These are phyloP conservation scores for Rhadina sibilatrix DNA, from an alignment of 2,113 vertebrate species.

Conservation along the genomic window DNA sequence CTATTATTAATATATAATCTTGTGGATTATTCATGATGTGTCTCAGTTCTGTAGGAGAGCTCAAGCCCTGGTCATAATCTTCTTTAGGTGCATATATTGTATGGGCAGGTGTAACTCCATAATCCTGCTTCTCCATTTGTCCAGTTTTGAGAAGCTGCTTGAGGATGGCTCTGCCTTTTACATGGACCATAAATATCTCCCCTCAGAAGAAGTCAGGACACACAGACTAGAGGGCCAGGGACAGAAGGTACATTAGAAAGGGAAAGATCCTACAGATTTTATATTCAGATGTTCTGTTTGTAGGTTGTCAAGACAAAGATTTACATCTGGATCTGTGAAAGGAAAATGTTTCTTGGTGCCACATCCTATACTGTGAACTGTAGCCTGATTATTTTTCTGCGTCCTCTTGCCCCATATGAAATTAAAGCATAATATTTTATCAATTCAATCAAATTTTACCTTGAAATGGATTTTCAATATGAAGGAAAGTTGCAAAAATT, in stretches of 20 bases:
- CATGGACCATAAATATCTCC: rapidly evolving
- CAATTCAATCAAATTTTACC: neutral
- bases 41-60: neutral
- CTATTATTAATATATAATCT: neutral
- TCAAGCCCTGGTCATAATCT: neutral
- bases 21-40: constrained; percentile 1
- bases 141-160: neutral
- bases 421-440: neutral
- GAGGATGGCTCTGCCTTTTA: neutral
- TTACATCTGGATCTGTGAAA: neutral
- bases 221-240: rapidly evolving
- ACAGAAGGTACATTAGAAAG: neutral
- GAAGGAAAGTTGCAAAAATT: neutral
- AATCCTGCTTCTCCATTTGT: neutral
- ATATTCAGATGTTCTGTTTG: neutral
- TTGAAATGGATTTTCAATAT: neutral
- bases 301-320: neutral
- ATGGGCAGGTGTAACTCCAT: neutral
- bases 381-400: neutral
- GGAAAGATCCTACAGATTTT: neutral
- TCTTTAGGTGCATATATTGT: neutral
- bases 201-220: neutral
- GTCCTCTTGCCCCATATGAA: neutral
- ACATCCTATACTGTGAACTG: rapidly evolving
- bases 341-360: neutral